Evolutionary conservation across 2,888 invertebrate genomes (phyloP).

Genomic region (Andricus quercusramuli): DNA sequence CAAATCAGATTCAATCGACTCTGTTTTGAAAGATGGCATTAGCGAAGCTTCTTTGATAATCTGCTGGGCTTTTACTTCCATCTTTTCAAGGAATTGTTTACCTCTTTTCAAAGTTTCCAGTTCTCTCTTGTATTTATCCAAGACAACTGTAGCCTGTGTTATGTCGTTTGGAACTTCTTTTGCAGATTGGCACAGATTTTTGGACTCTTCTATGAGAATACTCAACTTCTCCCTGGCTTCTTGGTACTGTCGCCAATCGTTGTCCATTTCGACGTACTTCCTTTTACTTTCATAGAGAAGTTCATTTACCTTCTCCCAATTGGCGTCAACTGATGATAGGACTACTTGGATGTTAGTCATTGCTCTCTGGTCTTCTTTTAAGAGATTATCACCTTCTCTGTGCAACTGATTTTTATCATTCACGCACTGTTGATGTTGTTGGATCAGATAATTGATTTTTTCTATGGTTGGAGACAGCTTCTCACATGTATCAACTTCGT

Average conservation of each 20-base stretch:
- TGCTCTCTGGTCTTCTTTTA: conserved; percentile 90
- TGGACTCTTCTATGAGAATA: conserved; percentile 85
- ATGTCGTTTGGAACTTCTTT: conserved; percentile 86
- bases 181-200: conserved; percentile 83
- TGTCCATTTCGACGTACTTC: conserved; percentile 86
- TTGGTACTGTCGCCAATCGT: conserved; percentile 86
- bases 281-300: conserved; percentile 87
- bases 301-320: conserved; percentile 90
- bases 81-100: conserved; percentile 87
- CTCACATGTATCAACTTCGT: conserved; percentile 78
- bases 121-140: conserved; percentile 88
- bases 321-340: conserved; percentile 87
- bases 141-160: conserved; percentile 85
- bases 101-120: conserved; percentile 88
- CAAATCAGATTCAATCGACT: conserved; percentile 81
- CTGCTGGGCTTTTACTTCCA: conserved; percentile 87
- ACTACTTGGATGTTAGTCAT: conserved; percentile 90
- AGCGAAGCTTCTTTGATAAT: conserved; percentile 86
- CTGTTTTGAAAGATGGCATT: conserved; percentile 84
- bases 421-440: conserved; percentile 82
- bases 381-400: conserved; percentile 87
- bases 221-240: conserved; percentile 86
- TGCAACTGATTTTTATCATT: conserved; percentile 86
- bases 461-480: conserved; percentile 79
- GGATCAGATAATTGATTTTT: conserved; percentile 80